A percentile compares a stretch with the other conserved stretches of the same genome.
These are phyloP conservation scores for Blennius ocellaris DNA, from an alignment of 2,113 vertebrate genomes.

Conservation along the genomic window DNA sequence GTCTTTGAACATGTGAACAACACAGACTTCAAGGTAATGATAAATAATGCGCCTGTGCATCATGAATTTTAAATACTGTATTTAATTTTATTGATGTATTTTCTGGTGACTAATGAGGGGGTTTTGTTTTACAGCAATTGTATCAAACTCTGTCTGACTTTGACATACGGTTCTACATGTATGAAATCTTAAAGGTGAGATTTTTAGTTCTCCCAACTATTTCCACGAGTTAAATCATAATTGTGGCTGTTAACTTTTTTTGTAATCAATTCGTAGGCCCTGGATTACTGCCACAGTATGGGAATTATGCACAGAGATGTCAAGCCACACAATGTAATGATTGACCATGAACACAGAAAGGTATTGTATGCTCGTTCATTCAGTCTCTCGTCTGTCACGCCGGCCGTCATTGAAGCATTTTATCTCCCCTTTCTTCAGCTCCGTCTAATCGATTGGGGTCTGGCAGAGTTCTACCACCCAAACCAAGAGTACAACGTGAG, in stretches of 20 bases:
- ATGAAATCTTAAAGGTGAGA: constrained; percentile 90
- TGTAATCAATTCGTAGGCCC: constrained; percentile 60
- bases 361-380: constrained; percentile 58
- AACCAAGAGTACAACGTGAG: constrained; percentile 91
- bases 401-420: not conserved
- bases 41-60: not conserved
- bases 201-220: not conserved
- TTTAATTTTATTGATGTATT: too few relatives aligned
- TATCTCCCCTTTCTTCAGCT: constrained; percentile 71
- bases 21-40: constrained; percentile 89
- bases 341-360: constrained; percentile 92
- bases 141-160: constrained; percentile 91
- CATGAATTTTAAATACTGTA: not conserved
- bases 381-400: not conserved
- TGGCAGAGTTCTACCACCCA: constrained; percentile 91
- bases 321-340: constrained; percentile 92
- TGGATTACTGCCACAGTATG: constrained; percentile 89
- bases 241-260: not conserved
- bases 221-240: not conserved
- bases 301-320: constrained; percentile 92
- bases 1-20: constrained; percentile 92
- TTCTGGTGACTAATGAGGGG: not conserved
- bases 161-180: constrained; percentile 93
- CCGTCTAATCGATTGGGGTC: constrained; percentile 90
- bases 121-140: constrained; percentile 81